These are phyloP conservation scores for Pelodytes ibericus DNA, from an alignment of 2,797 vertebrate genomes.

Conservation along the genomic window DNA sequence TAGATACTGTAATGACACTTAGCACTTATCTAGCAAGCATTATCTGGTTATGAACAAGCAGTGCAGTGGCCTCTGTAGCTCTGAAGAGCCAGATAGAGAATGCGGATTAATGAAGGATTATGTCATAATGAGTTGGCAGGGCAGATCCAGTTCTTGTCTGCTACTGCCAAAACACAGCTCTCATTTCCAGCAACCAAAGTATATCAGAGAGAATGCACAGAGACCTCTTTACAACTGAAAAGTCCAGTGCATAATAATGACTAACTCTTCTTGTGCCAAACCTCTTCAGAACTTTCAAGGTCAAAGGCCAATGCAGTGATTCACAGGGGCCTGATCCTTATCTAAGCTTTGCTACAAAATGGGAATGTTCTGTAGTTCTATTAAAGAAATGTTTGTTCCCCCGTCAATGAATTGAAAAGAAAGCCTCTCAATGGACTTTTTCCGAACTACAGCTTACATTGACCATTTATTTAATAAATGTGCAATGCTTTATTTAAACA, in stretches of 20 bases:
- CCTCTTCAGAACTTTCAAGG: conserved; percentile 78
- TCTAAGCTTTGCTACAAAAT: conserved; percentile 85
- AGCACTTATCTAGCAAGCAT: conserved; percentile 72
- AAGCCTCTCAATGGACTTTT: conserved; percentile 72
- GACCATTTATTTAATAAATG: conserved; percentile 76
- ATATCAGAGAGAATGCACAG: conserved; percentile 85
- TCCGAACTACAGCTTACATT: conserved; percentile 73
- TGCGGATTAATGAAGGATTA: conserved; percentile 84
- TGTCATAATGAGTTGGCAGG: conserved; percentile 82
- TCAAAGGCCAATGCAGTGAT: conserved; percentile 88
- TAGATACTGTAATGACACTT: conserved; percentile 57
- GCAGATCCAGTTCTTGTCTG: conserved; percentile 72
- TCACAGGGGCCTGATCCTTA: conserved; percentile 82
- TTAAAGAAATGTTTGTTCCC: conserved; percentile 92
- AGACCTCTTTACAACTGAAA: conserved; percentile 81
- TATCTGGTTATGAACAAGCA: conserved; percentile 8
- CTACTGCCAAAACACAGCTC: conserved; percentile 87
- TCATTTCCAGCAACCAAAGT: conserved; percentile 90
- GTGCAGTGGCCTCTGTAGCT: conserved; percentile 26
- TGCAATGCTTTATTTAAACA: conserved; percentile 66
- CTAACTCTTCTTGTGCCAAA: conserved; percentile 81
- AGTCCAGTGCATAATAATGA: conserved; percentile 85
- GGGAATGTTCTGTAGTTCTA: conserved; percentile 79
- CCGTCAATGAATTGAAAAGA: conserved; percentile 76
- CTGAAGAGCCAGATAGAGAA: conserved; percentile 76